phyloP scores from a whole-genome alignment of 2,113 vertebrate genomes.

The Eptatretus burgeri region DNA sequence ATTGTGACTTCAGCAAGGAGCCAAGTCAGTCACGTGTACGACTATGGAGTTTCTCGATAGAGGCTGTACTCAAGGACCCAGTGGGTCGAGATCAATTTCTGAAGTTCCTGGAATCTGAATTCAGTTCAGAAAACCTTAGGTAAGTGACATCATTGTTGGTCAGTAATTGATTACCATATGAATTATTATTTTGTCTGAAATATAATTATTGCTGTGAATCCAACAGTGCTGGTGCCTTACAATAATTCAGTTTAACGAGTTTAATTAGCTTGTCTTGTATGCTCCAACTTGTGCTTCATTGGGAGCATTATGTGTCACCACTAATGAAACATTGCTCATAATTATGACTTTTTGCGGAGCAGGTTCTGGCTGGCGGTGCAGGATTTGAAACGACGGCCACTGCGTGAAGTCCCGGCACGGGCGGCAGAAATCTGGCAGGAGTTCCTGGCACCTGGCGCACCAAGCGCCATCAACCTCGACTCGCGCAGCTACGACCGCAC shows the following conservation, averaged over 20 bases:
- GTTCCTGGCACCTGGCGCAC: slow-evolving; percentile 65
- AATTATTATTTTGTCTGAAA: too few relatives aligned
- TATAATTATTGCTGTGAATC: too few relatives aligned
- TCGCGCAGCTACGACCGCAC: slow-evolving; percentile 83
- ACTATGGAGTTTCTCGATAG: slow-evolving; percentile 67
- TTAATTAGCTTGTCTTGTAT: too few relatives aligned
- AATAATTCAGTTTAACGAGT: too few relatives aligned
- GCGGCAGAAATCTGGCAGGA: slow-evolving; percentile 86
- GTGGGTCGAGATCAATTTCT: slow-evolving; percentile 58
- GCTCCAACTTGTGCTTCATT: too few relatives aligned
- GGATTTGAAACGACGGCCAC: slow-evolving; percentile 53
- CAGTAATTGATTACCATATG: too few relatives aligned
- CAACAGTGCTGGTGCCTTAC: too few relatives aligned
- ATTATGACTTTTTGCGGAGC: slow-evolving; percentile 8
- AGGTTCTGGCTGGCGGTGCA: slow-evolving; percentile 89
- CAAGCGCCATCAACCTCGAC: slow-evolving; percentile 77
- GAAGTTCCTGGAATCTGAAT: slow-evolving; percentile 80
- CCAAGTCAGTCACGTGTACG: slow-evolving; percentile 67
- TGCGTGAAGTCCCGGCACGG: slow-evolving; percentile 41
- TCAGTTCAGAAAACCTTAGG: slow-evolving; percentile 90
- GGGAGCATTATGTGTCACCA: too few relatives aligned
- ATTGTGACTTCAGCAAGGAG: slow-evolving; percentile 31
- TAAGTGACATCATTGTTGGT: slow-evolving; percentile 12
- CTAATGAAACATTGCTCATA: too few relatives aligned
- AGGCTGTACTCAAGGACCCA: slow-evolving; percentile 59